A percentile compares a stretch with the other conserved stretches of the same genome.
phyloP scores from a whole-genome alignment of 2,113 vertebrate genomes.

The Lepidothrix coronata region DNA sequence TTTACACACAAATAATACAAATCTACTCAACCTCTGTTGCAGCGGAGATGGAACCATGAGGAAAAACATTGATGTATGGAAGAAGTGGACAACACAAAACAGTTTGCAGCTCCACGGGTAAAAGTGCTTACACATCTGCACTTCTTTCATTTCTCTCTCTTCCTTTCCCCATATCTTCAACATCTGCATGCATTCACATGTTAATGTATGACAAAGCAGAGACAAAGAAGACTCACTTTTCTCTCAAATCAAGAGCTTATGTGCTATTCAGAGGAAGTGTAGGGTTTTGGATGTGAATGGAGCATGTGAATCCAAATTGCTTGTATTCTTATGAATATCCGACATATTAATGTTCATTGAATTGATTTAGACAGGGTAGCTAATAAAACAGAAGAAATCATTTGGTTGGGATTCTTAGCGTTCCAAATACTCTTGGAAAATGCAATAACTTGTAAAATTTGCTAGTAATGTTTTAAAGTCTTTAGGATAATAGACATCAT shows the following conservation, averaged over 20 bases:
- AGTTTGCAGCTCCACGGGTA: constrained; percentile 97
- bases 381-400: neutral
- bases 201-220: neutral
- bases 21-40: constrained; percentile 17
- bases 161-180: neutral
- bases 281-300: neutral
- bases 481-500: neutral
- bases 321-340: neutral
- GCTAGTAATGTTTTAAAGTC: neutral
- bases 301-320: neutral
- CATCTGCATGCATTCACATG: neutral
- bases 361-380: neutral
- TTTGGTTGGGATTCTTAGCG: neutral
- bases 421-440: neutral
- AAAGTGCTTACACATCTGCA: constrained; percentile 5
- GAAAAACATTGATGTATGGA: constrained; percentile 99
- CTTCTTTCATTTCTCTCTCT: neutral
- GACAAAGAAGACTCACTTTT: neutral
- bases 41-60: constrained; percentile 97
- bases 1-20: neutral
- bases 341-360: neutral
- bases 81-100: constrained; percentile 95
- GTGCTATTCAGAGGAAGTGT: neutral
- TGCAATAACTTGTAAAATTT: neutral
- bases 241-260: neutral